Conservation (phyloP, 1,140 invertebrate species). For the Caenorhabditis brenneri region DNA sequence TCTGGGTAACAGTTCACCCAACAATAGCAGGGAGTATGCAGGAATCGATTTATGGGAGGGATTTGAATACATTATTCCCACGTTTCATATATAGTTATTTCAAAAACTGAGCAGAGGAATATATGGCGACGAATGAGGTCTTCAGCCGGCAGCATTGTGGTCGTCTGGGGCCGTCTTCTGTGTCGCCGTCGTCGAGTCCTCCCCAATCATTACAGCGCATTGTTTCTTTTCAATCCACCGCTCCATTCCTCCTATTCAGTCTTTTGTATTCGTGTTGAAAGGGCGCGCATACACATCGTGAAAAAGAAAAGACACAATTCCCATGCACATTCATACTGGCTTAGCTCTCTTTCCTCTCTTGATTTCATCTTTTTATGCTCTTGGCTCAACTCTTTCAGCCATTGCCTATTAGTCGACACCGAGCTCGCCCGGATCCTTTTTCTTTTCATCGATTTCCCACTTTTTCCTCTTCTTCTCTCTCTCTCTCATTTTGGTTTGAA, state of each 20-base stretch:
- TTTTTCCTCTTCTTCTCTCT: not conserved
- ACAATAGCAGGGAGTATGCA: too few species aligned
- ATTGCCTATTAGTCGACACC: not conserved
- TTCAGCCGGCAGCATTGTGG: conserved; percentile 39
- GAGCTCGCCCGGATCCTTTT: not conserved
- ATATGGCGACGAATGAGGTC: conserved; percentile 37
- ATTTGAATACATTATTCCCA: not conserved
- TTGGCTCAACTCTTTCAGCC: conserved; percentile 26
- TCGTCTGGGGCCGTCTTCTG: conserved; percentile 36
- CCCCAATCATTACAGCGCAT: conserved; percentile 54
- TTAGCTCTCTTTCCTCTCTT: conserved; percentile 36
- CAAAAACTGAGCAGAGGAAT: conserved; percentile 35
- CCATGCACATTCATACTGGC: conserved; percentile 18
- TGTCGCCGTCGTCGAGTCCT: conserved; percentile 36
- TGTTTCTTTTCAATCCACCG: conserved; percentile 58
- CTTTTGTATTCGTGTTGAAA: conserved; percentile 53
- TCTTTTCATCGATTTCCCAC: not conserved
- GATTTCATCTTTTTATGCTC: conserved; percentile 31
- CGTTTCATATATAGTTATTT: not conserved
- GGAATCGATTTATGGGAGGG: too few species aligned
- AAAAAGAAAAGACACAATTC: not conserved
- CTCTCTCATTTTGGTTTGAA: not conserved
- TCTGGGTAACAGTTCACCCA: too few species aligned
- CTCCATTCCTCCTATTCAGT: conserved; percentile 52
- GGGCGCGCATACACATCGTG: conserved; percentile 3